Conservation (phyloP, 1,140 invertebrate species). For the Episyrphus balteatus region DNA sequence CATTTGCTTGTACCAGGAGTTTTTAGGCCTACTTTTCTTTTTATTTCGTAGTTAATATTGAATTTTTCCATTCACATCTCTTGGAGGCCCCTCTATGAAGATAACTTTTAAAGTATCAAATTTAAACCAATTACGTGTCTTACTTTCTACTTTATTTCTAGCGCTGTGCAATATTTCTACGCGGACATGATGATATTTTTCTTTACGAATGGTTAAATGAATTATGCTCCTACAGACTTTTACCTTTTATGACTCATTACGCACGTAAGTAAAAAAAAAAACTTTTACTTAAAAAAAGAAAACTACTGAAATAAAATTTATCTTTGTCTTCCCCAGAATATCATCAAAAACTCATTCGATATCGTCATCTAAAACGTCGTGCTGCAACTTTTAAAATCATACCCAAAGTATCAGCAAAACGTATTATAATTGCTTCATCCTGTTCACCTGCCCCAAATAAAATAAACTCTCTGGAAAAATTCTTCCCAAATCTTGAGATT, state of each 20-base stretch:
- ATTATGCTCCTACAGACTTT: slow-evolving; percentile 22
- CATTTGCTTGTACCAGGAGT: too few species aligned
- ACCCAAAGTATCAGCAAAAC: background rate
- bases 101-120: too few species aligned
- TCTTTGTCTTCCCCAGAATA: background rate
- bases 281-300: too few species aligned
- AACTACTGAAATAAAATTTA: too few species aligned
- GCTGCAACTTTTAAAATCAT: background rate
- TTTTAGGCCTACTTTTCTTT: too few species aligned
- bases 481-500: slow-evolving; percentile 13
- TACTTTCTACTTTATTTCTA: slow-evolving; percentile 1
- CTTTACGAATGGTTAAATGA: slow-evolving; percentile 32
- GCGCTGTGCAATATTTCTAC: slow-evolving; percentile 23
- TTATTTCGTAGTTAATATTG: too few species aligned
- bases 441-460: too few species aligned
- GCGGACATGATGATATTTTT: slow-evolving; percentile 26
- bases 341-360: slow-evolving; percentile 5
- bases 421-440: background rate
- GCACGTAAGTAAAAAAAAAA: slow-evolving; percentile 10
- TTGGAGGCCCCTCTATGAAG: too few species aligned
- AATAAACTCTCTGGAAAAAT: background rate
- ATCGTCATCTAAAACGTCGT: background rate
- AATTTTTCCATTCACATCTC: too few species aligned
- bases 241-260: slow-evolving; percentile 28
- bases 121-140: background rate